A percentile compares a stretch with the other conserved stretches of the same genome.
These are phyloP conservation scores for Drosophila athabasca DNA, from an alignment of 1,140 invertebrate genomes.

Conservation along the genomic window DNA sequence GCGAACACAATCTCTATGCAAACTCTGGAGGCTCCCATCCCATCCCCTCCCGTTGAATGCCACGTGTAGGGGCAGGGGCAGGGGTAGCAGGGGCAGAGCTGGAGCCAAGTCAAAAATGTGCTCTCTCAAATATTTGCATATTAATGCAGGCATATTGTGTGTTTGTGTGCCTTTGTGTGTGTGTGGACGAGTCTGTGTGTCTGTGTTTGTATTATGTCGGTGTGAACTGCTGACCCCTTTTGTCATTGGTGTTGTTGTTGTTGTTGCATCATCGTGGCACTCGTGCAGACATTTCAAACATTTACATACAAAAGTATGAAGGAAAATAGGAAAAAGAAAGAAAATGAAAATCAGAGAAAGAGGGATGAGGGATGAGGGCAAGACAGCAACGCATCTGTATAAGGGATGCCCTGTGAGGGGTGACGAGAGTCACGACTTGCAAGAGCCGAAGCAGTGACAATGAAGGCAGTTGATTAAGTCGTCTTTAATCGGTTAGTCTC, in stretches of 20 bases:
- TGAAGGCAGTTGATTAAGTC: conserved; percentile 1
- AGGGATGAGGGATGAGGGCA: not conserved
- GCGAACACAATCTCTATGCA: conserved; percentile 15
- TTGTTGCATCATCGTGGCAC: conserved; percentile 58
- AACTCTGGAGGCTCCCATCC: not conserved
- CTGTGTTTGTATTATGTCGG: conserved; percentile 45
- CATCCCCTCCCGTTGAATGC: not conserved
- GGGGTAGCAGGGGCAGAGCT: not conserved
- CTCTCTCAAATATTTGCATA: conserved; percentile 71
- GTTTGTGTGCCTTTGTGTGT: conserved; percentile 23
- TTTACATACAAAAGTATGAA: conserved; percentile 64
- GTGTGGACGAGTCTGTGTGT: conserved; percentile 5
- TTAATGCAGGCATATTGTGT: conserved; percentile 63
- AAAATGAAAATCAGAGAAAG: conserved; percentile 18
- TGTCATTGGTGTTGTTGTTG: conserved; percentile 31
- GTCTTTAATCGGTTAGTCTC: too few species aligned
- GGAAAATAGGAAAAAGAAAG: conserved; percentile 25
- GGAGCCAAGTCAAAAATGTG: conserved; percentile 55
- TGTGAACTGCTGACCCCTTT: conserved; percentile 63
- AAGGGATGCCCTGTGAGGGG: conserved; percentile 26
- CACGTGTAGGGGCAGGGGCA: not conserved
- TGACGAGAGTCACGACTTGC: conserved; percentile 27
- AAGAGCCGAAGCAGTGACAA: conserved; percentile 13
- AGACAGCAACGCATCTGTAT: conserved; percentile 45
- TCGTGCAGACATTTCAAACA: conserved; percentile 79